phyloP scores from a whole-genome alignment of 2,113 vertebrate species.

The Progne subis region DNA sequence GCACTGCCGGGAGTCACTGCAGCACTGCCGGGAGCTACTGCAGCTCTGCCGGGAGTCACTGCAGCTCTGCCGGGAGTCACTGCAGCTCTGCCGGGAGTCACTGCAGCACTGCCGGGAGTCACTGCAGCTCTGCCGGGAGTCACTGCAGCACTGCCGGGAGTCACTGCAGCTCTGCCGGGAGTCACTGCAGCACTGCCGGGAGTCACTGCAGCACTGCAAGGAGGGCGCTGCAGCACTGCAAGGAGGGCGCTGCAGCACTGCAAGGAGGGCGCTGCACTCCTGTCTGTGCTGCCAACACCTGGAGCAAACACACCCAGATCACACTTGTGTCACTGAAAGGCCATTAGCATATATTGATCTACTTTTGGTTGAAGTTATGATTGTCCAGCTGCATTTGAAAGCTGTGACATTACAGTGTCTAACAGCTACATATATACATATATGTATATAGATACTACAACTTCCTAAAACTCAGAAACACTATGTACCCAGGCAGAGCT shows the following conservation, averaged over 20 bases:
- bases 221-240: no score
- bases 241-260: accelerated
- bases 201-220: neutral
- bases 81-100: no score
- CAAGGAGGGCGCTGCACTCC: neutral
- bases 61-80: no score
- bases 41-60: no score
- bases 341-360: neutral
- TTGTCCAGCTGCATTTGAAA: slow-evolving; percentile 38
- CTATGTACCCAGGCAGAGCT: neutral
- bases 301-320: accelerated
- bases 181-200: neutral
- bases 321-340: neutral
- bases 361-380: neutral
- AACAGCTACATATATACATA: neutral
- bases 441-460: neutral
- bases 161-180: no score
- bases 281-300: accelerated
- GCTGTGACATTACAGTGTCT: neutral
- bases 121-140: no score
- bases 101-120: no score
- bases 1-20: no score
- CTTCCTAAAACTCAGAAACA: neutral
- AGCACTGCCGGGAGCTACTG: no score
- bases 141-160: no score